These are phyloP conservation scores for Campoletis sonorensis DNA, from an alignment of 1,140 invertebrate species.

Conservation along the genomic window DNA sequence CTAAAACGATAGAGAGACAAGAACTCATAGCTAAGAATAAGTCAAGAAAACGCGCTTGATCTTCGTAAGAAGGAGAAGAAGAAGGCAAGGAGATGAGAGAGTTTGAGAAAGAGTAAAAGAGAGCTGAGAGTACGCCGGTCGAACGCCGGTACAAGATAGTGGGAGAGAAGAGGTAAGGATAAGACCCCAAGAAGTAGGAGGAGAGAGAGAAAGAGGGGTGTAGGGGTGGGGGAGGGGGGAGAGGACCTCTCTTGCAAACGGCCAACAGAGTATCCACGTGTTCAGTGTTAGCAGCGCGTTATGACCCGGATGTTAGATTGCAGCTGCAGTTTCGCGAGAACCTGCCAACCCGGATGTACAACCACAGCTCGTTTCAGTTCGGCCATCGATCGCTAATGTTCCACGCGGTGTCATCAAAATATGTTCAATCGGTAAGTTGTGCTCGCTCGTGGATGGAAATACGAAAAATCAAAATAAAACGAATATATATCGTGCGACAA, in stretches of 20 bases:
- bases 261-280: constrained; percentile 73
- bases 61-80: constrained; percentile 45
- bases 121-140: constrained; percentile 43
- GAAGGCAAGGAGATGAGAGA: constrained; percentile 39
- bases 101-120: constrained; percentile 44
- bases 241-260: constrained; percentile 69
- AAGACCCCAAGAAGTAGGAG: constrained; percentile 56
- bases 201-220: constrained; percentile 55
- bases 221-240: constrained; percentile 63
- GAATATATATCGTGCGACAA: not conserved
- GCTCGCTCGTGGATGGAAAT: constrained; percentile 2
- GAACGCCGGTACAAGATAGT: constrained; percentile 43
- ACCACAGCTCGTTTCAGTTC: constrained; percentile 69
- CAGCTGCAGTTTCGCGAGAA: constrained; percentile 76
- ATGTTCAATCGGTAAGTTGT: constrained; percentile 77
- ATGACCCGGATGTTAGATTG: constrained; percentile 78
- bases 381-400: constrained; percentile 73
- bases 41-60: constrained; percentile 21
- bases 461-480: not conserved
- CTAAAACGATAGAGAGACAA: constrained; percentile 39
- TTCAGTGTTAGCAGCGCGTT: constrained; percentile 77
- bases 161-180: constrained; percentile 52
- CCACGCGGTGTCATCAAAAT: constrained; percentile 73
- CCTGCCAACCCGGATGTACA: constrained; percentile 75
- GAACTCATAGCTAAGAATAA: constrained; percentile 33